These are phyloP conservation scores for Volucella bombylans DNA, from an alignment of 2,888 invertebrate species.

Conservation along the genomic window DNA sequence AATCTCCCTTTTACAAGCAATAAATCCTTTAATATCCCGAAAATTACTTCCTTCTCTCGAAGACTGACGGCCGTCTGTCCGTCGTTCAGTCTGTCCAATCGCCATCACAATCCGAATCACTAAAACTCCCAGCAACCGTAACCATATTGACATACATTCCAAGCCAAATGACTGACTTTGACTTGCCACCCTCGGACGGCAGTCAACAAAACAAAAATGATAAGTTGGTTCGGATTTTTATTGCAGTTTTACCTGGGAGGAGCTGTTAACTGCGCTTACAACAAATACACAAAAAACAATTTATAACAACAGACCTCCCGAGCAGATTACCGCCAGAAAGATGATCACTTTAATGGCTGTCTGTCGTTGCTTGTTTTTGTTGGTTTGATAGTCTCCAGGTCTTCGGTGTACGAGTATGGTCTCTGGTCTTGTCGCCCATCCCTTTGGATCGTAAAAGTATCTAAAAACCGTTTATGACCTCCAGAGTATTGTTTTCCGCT, in stretches of 20 bases:
- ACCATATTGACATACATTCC: conserved; percentile 40
- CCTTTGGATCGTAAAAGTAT: conserved; percentile 56
- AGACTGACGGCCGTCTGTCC: too few relatives aligned
- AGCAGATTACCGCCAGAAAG: conserved; percentile 43
- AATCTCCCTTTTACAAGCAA: conserved; percentile 50
- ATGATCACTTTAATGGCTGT: conserved; percentile 63
- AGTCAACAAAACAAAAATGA: background rate
- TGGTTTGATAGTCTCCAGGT: background rate
- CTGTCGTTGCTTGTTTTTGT: conserved; percentile 15
- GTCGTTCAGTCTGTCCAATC: conserved; percentile 18
- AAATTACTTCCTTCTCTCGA: conserved; percentile 51
- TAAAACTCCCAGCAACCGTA: conserved; percentile 1
- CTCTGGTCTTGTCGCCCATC: conserved; percentile 28
- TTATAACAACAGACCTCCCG: conserved; percentile 61
- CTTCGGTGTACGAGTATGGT: background rate
- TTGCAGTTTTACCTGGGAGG: conserved; percentile 58
- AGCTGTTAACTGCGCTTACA: conserved; percentile 58
- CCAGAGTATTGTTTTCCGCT: conserved; percentile 43
- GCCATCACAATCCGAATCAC: background rate
- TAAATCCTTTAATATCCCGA: conserved; percentile 63
- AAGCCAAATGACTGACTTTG: background rate
- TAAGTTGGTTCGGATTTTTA: conserved; percentile 31
- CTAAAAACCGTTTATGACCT: conserved; percentile 68
- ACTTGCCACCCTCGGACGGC: conserved; percentile 1
- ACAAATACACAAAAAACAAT: conserved; percentile 51